Evolutionary conservation across 2,113 vertebrate species (phyloP).

Genomic region (Rhea americana): DNA sequence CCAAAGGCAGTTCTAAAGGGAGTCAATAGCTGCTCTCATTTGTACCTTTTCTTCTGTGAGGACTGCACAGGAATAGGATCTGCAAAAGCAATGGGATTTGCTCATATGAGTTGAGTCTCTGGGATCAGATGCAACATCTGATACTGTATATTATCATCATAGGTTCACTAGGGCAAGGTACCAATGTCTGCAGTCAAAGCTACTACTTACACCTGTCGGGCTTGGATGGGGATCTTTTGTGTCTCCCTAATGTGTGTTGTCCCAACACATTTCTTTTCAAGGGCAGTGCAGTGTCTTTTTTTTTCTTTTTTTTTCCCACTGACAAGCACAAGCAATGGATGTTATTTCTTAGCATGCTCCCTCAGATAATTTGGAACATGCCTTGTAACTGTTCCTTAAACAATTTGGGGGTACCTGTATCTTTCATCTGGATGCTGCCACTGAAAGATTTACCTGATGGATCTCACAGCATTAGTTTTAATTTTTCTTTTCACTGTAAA

Average conservation of each 20-base stretch:
- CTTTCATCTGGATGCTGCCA: not conserved
- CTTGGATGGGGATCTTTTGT: not conserved
- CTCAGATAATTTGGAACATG: slow-evolving; percentile 20
- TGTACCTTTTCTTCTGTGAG: not conserved
- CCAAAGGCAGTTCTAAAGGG: not conserved
- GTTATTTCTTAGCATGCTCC: not conserved
- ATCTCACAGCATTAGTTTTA: not conserved
- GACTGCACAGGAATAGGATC: not conserved
- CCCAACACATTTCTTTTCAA: not conserved
- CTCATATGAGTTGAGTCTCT: not conserved
- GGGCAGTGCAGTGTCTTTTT: not conserved
- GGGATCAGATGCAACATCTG: not conserved
- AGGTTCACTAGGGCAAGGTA: not conserved
- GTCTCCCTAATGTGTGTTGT: not conserved
- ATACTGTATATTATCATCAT: not conserved
- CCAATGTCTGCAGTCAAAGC: not conserved
- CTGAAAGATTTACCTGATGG: not conserved
- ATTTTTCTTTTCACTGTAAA: not conserved
- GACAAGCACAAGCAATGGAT: not conserved
- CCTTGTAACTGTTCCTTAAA: not conserved
- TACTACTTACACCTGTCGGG: not conserved
- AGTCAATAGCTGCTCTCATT: not conserved
- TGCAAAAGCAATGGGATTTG: not conserved
- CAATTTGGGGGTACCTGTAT: not conserved
- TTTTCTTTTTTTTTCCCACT: not conserved